A percentile compares a stretch with the other conserved stretches of the same genome.
phyloP scores from a whole-genome alignment of 2,113 vertebrate genomes.

The Xiphias gladius region DNA sequence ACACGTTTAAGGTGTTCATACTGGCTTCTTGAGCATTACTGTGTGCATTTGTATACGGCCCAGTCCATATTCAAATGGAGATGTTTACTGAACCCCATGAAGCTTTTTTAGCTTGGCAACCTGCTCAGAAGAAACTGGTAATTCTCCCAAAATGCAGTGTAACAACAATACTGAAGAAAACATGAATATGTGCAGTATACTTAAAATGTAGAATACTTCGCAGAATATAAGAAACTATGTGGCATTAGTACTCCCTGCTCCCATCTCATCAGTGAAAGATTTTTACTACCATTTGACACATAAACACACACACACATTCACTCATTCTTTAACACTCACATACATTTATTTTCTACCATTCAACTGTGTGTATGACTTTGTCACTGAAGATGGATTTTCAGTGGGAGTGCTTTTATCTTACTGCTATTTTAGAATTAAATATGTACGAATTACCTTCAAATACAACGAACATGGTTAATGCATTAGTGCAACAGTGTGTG shows the following conservation, averaged over 20 bases:
- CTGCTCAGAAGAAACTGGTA: too few relatives aligned
- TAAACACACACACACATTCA: conserved; percentile 2
- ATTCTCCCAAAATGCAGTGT: too few relatives aligned
- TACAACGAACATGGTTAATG: conserved; percentile 75
- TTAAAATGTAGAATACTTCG: too few relatives aligned
- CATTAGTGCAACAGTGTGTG: conserved; percentile 66
- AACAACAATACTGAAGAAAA: too few relatives aligned
- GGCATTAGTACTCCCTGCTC: background rate
- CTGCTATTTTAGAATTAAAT: conserved; percentile 60
- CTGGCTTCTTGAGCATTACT: too few relatives aligned
- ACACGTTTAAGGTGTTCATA: background rate
- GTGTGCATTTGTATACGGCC: too few relatives aligned
- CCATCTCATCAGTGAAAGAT: background rate
- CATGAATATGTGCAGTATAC: too few relatives aligned
- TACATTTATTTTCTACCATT: conserved; percentile 39
- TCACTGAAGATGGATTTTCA: conserved; percentile 27
- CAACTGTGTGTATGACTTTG: conserved; percentile 39
- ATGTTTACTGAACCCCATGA: too few relatives aligned
- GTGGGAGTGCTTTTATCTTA: conserved; percentile 33
- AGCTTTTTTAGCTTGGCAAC: too few relatives aligned
- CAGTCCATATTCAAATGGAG: too few relatives aligned
- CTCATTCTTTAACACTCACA: conserved; percentile 7
- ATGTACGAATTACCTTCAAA: conserved; percentile 65
- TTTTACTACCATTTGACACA: conserved; percentile 5
- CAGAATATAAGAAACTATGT: background rate